Conservation (phyloP, 30 jellyfish, hydroid and myxozoan species). For the Morbakka virulenta region DNA sequence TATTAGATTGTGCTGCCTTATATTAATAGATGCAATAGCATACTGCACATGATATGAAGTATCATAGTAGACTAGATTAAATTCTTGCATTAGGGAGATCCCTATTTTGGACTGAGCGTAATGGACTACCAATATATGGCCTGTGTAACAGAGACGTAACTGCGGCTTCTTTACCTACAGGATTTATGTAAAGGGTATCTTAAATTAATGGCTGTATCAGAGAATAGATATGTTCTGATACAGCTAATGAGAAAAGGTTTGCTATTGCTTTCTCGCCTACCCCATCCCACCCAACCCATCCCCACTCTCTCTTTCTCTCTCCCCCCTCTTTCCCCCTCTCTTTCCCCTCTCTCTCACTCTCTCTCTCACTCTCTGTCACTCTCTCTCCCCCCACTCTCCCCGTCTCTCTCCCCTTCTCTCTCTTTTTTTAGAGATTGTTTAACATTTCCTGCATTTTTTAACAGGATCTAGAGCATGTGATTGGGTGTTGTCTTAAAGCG, state of each 20-base stretch:
- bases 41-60: too few relatives aligned
- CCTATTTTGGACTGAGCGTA: too few relatives aligned
- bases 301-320: too few relatives aligned
- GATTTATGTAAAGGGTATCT: neutral
- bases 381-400: neutral
- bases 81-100: too few relatives aligned
- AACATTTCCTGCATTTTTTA: too few relatives aligned
- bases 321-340: too few relatives aligned
- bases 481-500: slow-evolving; percentile 75
- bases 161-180: neutral
- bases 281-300: neutral
- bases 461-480: slow-evolving; percentile 91
- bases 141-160: too few relatives aligned
- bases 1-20: too few relatives aligned
- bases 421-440: too few relatives aligned
- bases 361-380: neutral
- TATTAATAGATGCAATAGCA: too few relatives aligned
- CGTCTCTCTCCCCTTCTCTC: neutral
- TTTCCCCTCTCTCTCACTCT: neutral
- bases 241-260: neutral
- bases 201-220: neutral
- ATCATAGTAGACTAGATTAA: too few relatives aligned
- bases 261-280: neutral
- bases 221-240: neutral
- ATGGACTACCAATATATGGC: too few relatives aligned